phyloP scores from a whole-genome alignment of 2,888 invertebrate genomes.

The Scaptomyza caliginosa region DNA sequence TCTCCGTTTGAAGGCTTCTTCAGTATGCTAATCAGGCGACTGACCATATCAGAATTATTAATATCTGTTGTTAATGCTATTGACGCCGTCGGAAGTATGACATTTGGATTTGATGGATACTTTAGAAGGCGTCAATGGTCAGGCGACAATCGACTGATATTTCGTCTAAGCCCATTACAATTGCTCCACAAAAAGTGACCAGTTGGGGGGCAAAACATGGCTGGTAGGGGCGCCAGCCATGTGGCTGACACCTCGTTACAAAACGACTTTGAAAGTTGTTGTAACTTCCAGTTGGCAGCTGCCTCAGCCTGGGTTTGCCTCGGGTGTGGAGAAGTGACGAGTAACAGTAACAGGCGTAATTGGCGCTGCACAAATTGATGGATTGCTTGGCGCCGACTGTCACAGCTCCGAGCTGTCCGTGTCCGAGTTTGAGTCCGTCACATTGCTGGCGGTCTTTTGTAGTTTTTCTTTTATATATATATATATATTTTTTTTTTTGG shows the following conservation, averaged over 20 bases:
- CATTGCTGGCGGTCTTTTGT: constrained; percentile 58
- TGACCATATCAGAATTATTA: constrained; percentile 4
- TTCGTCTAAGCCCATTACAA: constrained; percentile 47
- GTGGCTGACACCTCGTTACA: constrained; percentile 33
- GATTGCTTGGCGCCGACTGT: constrained; percentile 82
- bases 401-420: constrained; percentile 50
- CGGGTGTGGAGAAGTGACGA: constrained; percentile 60
- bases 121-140: constrained; percentile 58
- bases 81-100: constrained; percentile 67
- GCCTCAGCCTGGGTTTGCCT: constrained; percentile 12
- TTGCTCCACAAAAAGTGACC: constrained; percentile 41
- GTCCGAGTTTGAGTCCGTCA: constrained; percentile 24
- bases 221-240: constrained; percentile 44
- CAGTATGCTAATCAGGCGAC: neutral
- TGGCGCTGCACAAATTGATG: constrained; percentile 81
- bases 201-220: constrained; percentile 2
- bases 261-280: constrained; percentile 47
- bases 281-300: constrained; percentile 53
- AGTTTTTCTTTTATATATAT: constrained; percentile 52
- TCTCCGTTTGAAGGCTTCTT: too few species aligned
- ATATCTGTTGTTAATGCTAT: constrained; percentile 33
- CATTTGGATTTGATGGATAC: constrained; percentile 43
- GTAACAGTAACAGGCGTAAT: constrained; percentile 78
- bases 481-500: too few species aligned
- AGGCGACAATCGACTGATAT: constrained; percentile 43